A percentile compares a stretch with the other conserved stretches of the same genome.
Conservation (phyloP, 2,113 vertebrate genomes). For the zebrafish (Danio rerio) region DNA sequence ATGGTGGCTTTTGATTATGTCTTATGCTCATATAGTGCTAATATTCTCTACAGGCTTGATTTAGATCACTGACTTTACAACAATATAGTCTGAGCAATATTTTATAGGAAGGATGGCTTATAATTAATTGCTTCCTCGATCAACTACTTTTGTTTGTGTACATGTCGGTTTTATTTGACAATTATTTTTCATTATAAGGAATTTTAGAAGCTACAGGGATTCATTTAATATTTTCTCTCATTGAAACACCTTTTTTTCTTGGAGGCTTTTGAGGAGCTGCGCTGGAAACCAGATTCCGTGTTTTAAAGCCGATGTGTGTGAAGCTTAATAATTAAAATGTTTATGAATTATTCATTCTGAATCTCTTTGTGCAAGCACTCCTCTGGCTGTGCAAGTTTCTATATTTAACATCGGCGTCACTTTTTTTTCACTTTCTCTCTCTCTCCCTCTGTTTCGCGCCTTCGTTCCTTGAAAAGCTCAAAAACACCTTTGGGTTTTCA, state of each 20-base stretch:
- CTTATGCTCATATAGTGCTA: neutral
- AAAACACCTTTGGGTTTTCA: constrained; percentile 30
- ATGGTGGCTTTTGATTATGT: neutral
- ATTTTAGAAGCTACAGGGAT: neutral
- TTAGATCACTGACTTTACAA: neutral
- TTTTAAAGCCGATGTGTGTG: constrained; percentile 53
- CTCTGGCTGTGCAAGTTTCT: constrained; percentile 65
- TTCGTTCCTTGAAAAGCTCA: constrained; percentile 9
- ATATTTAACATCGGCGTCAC: constrained; percentile 69
- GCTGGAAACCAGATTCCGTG: constrained; percentile 44
- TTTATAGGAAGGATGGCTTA: neutral
- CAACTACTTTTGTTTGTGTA: constrained; percentile 8
- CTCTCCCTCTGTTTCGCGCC: neutral
- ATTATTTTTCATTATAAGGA: neutral
- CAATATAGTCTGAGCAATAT: neutral
- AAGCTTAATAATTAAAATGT: constrained; percentile 71
- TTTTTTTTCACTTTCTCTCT: neutral
- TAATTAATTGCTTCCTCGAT: neutral
- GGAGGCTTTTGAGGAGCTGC: constrained; percentile 42
- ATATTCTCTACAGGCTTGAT: constrained; percentile 12
- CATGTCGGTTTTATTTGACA: constrained; percentile 17
- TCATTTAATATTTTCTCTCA: constrained; percentile 8
- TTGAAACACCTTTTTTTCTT: constrained; percentile 20
- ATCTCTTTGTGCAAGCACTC: constrained; percentile 53
- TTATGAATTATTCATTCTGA: constrained; percentile 73